These are phyloP conservation scores for Eutrigla gurnardus DNA, from an alignment of 2,797 vertebrate species.

Conservation along the genomic window DNA sequence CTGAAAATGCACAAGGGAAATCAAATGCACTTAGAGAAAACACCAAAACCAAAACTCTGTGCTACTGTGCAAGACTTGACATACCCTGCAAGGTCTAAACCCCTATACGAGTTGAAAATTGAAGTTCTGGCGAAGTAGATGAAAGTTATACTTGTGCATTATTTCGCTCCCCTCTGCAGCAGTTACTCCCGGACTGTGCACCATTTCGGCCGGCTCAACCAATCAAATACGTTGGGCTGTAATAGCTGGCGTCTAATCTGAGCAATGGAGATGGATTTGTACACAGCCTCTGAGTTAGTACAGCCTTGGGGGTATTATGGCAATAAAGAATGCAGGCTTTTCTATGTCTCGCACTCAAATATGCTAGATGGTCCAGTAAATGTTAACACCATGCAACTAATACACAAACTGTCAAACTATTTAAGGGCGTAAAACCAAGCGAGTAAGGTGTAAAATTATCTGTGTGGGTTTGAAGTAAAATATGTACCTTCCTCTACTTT, in stretches of 20 bases:
- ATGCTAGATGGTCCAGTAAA: background rate
- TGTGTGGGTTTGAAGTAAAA: background rate
- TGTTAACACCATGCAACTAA: background rate
- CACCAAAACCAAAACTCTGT: constrained; percentile 5
- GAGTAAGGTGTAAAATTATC: background rate
- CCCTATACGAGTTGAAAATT: constrained; percentile 19
- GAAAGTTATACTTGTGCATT: constrained; percentile 26
- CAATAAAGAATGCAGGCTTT: background rate
- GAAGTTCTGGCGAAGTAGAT: constrained; percentile 32
- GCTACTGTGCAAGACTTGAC: constrained; percentile 36
- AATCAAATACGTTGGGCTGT: background rate
- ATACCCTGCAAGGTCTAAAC: constrained; percentile 10
- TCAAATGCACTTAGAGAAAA: constrained; percentile 14
- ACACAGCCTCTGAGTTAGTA: background rate
- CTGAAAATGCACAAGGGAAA: constrained; percentile 29
- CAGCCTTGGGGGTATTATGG: background rate
- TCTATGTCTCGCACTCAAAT: background rate
- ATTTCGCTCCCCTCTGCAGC: constrained; percentile 5
- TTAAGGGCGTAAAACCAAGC: background rate
- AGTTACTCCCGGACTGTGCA: constrained; percentile 7
- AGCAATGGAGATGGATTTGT: constrained; percentile 1
- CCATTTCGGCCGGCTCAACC: background rate
- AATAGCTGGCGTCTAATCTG: constrained; percentile 3
- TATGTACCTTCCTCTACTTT: background rate
- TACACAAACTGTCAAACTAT: background rate